Percentiles rank a stretch among this genome's conserved stretches.
Evolutionary conservation across 2,888 invertebrate genomes (phyloP).

Genomic region (Drepana falcataria): DNA sequence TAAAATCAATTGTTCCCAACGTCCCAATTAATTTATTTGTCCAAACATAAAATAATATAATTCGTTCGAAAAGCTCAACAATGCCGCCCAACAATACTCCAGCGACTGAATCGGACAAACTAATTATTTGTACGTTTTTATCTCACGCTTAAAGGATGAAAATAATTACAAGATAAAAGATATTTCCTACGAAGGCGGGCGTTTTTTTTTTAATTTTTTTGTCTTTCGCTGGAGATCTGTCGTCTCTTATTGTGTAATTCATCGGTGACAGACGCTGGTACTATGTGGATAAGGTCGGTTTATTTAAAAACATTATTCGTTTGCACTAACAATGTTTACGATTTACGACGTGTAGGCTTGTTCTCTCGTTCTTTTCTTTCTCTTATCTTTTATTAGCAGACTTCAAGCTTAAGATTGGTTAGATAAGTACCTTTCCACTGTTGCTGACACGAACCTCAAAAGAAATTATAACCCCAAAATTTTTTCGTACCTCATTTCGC

Average conservation of each 20-base stretch:
- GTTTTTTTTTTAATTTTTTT: slow-evolving; percentile 37
- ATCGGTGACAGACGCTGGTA: slow-evolving; percentile 35
- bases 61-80: slow-evolving; percentile 27
- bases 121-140: slow-evolving; percentile 57
- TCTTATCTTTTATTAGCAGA: too few species aligned
- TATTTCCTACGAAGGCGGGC: slow-evolving; percentile 40
- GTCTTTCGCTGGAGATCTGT: slow-evolving; percentile 57
- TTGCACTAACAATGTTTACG: too few species aligned
- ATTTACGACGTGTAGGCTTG: too few species aligned
- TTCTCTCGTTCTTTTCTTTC: too few species aligned
- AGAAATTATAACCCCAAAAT: too few species aligned
- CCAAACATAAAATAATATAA: slow-evolving; percentile 22
- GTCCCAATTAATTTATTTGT: background rate
- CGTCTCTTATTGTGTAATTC: slow-evolving; percentile 59
- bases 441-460: too few species aligned
- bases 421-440: too few species aligned
- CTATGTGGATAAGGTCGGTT: slow-evolving; percentile 26
- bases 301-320: background rate
- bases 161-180: slow-evolving; percentile 78
- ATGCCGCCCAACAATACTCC: slow-evolving; percentile 27
- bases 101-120: slow-evolving; percentile 63
- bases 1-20: background rate
- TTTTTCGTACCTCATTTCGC: too few species aligned
- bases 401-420: too few species aligned
- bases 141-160: slow-evolving; percentile 74